phyloP scores from a whole-genome alignment of 2,888 invertebrate genomes.

The Epinotia bilunana region DNA sequence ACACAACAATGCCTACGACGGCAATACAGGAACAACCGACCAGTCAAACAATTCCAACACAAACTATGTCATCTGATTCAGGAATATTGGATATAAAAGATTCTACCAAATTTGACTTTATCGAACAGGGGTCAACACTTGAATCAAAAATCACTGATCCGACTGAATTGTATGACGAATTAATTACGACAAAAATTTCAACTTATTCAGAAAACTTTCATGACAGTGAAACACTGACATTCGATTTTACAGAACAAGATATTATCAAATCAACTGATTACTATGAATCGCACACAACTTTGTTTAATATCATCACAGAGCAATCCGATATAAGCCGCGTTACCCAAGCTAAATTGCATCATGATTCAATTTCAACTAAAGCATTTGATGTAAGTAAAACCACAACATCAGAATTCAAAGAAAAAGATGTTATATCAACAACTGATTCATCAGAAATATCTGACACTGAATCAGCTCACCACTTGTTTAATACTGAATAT shows the following conservation, averaged over 20 bases:
- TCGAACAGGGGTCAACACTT: neutral
- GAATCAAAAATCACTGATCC: neutral
- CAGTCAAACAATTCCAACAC: neutral
- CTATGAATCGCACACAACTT: neutral
- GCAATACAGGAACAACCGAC: neutral
- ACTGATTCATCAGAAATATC: neutral
- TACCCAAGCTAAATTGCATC: neutral
- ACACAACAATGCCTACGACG: neutral
- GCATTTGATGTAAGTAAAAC: constrained; percentile 9
- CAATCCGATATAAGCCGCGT: neutral
- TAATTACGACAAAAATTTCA: neutral
- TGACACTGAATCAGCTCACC: neutral
- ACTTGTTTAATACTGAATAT: neutral
- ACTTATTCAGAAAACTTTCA: neutral
- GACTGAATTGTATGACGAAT: neutral
- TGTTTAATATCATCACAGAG: neutral
- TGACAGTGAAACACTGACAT: neutral
- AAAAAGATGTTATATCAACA: constrained; percentile 4
- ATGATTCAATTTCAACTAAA: neutral
- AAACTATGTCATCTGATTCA: neutral
- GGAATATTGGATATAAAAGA: neutral
- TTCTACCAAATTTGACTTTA: neutral
- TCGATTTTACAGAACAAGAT: neutral
- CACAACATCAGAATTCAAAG: neutral
- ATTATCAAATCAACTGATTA: neutral